Base-by-base conservation (phyloP, 2,113 vertebrate genomes). In the Marcusenius ussheri region DNA sequence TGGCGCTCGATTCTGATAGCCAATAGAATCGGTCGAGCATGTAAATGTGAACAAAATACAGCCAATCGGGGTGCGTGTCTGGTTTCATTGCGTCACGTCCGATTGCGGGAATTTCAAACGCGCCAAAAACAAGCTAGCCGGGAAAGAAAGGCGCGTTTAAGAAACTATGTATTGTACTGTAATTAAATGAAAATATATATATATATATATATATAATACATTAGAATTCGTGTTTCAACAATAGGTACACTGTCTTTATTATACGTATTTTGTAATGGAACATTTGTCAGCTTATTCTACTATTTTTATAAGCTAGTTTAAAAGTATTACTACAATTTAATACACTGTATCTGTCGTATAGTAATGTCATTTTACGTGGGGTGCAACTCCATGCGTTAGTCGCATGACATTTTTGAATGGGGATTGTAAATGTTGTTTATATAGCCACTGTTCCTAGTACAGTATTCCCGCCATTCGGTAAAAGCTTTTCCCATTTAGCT, bases 1-100 rank as follows among this genome's bases (percentile, higher is more conserved):
- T 95, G 94, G 95, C 95, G 96, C 93, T 50, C 58, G 74, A 94
- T 91, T 15, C 0, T 9, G 1, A 9, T 21, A 89, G 24, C 95
- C 94, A 95, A 95, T 95, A 19, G 85, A 1, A 39, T 21, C 17
- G 0, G 6, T 0, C 0, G 90, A 27, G 83, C 83, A 91, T 94
- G 94, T 94, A 93, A 92, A 80, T n/a, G 0, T 10, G 66, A 80
- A 10, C 9, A 15, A 10, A 7, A 0, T 6, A 2, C 0, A 91
- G 89, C 96, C 95, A 96, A 95, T 96, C 92, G 90, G 39, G 4
- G 7, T 0, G 24, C 4, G 0, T 5, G 13, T 6, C 5, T 7
- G 45, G 31, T 39, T 47, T 3, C 5, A 0, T 50, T 58, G 89
- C 91, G 92, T 47, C 42, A 42, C 0, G 1, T 1, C 10, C 17